Percentiles rank a stretch among this genome's conserved stretches.
Evolutionary conservation across 2,888 invertebrate genomes (phyloP).

Genomic region (Philaethria dido): DNA sequence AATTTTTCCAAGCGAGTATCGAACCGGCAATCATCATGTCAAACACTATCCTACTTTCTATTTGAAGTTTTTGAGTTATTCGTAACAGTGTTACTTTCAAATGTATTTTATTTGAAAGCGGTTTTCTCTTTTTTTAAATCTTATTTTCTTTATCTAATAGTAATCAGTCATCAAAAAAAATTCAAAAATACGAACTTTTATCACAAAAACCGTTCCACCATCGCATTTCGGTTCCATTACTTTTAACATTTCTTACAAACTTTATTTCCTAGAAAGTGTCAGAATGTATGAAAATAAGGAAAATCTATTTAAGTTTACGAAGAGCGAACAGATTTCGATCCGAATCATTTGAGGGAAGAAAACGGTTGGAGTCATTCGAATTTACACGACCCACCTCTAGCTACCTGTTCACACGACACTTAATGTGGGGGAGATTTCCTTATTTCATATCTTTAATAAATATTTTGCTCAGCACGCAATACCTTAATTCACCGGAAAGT

Average conservation of each 20-base stretch:
- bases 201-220: conserved; percentile 15
- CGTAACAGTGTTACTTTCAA: no score
- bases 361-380: conserved; percentile 40
- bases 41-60: no score
- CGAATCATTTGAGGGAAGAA: conserved; percentile 38
- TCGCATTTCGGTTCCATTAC: conserved; percentile 13
- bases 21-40: no score
- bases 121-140: no score
- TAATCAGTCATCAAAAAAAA: neutral
- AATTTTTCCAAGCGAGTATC: no score
- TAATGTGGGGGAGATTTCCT: neutral
- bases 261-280: conserved; percentile 21
- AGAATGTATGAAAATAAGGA: conserved; percentile 21
- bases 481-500: no score
- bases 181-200: neutral
- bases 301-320: conserved; percentile 31
- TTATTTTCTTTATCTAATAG: neutral
- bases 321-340: conserved; percentile 29
- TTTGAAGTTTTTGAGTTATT: no score
- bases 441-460: no score
- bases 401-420: conserved; percentile 28
- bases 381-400: conserved; percentile 38
- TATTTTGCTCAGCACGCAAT: no score
- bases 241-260: conserved; percentile 4
- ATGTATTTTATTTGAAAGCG: no score